Percentiles rank a stretch among this genome's conserved stretches.
These are phyloP conservation scores for Drosophila infuscata DNA, from an alignment of 2,888 invertebrate species.

Conservation along the genomic window DNA sequence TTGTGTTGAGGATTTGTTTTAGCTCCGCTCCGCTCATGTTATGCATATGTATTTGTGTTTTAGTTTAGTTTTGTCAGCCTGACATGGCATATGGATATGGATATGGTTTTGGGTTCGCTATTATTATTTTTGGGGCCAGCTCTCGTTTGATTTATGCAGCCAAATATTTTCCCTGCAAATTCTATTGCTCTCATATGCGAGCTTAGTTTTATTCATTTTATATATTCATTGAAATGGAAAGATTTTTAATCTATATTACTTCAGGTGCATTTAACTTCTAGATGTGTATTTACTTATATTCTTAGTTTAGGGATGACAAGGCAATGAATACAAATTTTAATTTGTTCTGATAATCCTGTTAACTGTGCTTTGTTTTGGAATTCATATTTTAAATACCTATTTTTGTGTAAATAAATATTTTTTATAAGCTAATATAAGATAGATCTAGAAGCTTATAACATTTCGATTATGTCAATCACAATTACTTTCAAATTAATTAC, in stretches of 20 bases:
- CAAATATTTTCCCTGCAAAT: conserved; percentile 55
- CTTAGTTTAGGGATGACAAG: conserved; percentile 1
- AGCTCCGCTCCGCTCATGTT: conserved; percentile 61
- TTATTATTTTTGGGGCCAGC: conserved; percentile 40
- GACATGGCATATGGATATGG: conserved; percentile 61
- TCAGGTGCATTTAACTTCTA: not conserved
- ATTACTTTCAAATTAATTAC: not conserved
- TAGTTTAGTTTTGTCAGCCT: conserved; percentile 77
- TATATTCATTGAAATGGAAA: not conserved
- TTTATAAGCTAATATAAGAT: not conserved
- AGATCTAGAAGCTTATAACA: not conserved
- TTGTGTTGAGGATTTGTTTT: conserved; percentile 78
- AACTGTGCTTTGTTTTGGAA: not conserved
- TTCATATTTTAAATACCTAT: not conserved
- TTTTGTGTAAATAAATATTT: not conserved
- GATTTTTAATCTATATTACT: conserved; percentile 1
- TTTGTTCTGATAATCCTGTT: not conserved
- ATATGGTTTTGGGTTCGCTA: conserved; percentile 56
- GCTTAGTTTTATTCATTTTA: not conserved
- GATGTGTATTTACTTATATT: conserved; percentile 1
- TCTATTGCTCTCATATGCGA: conserved; percentile 25
- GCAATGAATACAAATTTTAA: not conserved
- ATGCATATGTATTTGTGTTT: conserved; percentile 78
- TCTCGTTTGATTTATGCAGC: conserved; percentile 69
- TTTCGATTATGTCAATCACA: not conserved